Evolutionary conservation across 2,888 invertebrate species (phyloP), one percentile per base, ranked within the genome.

Genomic region (Drosophila antonietae): DNA sequence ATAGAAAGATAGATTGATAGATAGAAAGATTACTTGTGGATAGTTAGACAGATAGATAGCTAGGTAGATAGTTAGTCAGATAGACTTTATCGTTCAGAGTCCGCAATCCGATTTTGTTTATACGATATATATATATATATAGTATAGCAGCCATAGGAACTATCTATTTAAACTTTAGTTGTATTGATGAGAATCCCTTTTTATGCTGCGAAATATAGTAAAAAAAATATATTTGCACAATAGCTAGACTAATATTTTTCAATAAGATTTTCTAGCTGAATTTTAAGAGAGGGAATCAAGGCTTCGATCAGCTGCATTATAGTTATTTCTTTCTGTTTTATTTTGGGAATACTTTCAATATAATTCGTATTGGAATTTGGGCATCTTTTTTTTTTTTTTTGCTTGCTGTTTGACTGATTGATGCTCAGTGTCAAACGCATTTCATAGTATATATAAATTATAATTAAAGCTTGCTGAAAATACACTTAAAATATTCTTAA

Each of bases 311-410:
- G n/a, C 31, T 49, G n/a, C 10, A 23, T 14, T 46, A 1, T 15
- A 7, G 14, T 6, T 3, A 15, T 46, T 23, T 31, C 3, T 15
- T 23, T 20, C 0, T 28, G 12, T 46, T 47, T 18, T 18, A 18
- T 7, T 10, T 18, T 10, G n/a, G 20, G 28, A 20, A 43, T 28
- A 37, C 14, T 37, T 44, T 46, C 5, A 10, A 12, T 31, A 41
- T 12, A n/a, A 55, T 57, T 57, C 14, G 7, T n/a, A 20, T 43
- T 43, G 31, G 33, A n/a, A 61, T 60, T 41, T 33, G 7, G 37
- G 7, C 6, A 39, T 39, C 5, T 14, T 15, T n/a, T n/a, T n/a
- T n/a, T n/a, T n/a, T n/a, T n/a, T n/a, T n/a, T 2, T 39, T 39
- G 15, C 43, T 8, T 46, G 46, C 28, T 28, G 31, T 23, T 23